Evolutionary conservation across 2,888 invertebrate species (phyloP), one percentile per base, ranked within the genome.

Genomic region (Aspidiotus destructor): DNA sequence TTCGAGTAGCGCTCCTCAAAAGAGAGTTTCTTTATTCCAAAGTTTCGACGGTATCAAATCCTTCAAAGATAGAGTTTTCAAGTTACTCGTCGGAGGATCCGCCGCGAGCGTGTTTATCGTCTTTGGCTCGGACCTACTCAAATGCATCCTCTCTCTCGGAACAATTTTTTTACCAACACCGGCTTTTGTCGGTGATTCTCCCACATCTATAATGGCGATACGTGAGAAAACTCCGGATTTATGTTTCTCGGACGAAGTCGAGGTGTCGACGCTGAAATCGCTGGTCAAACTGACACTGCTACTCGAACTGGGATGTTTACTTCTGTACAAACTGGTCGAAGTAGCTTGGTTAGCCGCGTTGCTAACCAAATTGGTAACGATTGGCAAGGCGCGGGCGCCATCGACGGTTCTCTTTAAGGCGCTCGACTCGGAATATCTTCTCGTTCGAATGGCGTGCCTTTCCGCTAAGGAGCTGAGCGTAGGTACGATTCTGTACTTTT

Each of bases 401-500:
- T 58, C 58, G 16, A 48, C 28, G 10, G 48, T 57, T 1, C 11
- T 40, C 13, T 58, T 60, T 28, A 44, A 57, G 42, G 62, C 42
- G 41, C 62, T 55, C 11, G 69, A 62, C 15, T 69, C 69, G 48
- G 69, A 69, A 55, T 55, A 69, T 16, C 69, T 53, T 42, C 69
- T 28, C 41, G 48, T 57, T 15, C 44, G 40, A 3, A 58, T 54
- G 41, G 44, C 40, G 40, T 11, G 28, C 1, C 28, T 28, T 3
- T 17, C 28, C 13, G 42, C 41, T 41, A 55, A 64, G 41, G 53
- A 28, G 15, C 53, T 53, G 16, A 41, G 28, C 2, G 62, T 62
- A 15, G 62, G 42, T 54, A 69, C 62, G 11, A 69, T 69, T 6
- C 69, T 52, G 17, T 69, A 69, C 54, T 69, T 69, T 40, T 69